Conservation (phyloP, 2,797 vertebrate genomes). For the Eulemur coronatus region DNA sequence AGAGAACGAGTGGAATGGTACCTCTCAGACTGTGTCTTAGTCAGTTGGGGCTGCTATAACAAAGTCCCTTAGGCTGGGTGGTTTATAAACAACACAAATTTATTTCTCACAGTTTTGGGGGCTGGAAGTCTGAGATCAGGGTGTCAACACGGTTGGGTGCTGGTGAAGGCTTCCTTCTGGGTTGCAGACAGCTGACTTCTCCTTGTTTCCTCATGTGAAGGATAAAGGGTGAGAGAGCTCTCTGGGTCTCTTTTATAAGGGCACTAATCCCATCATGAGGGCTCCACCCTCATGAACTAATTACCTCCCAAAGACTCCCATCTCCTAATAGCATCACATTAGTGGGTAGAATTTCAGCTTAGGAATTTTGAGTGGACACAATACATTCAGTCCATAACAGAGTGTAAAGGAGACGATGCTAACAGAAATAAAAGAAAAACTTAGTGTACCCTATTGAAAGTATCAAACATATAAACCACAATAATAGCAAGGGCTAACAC, state of each 20-base stretch:
- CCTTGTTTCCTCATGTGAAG: background rate
- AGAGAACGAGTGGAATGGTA: background rate
- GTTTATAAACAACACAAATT: background rate
- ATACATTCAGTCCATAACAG: background rate
- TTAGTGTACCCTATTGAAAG: background rate
- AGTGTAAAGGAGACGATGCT: background rate
- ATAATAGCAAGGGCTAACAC: background rate
- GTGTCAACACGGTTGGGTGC: background rate
- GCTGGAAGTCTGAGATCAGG: background rate
- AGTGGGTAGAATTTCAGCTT: background rate
- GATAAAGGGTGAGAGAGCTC: background rate
- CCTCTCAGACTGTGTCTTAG: background rate
- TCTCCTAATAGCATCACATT: background rate
- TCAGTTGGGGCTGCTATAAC: background rate
- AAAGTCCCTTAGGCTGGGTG: background rate
- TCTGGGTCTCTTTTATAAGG: background rate
- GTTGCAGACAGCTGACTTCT: background rate
- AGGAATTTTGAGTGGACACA: background rate
- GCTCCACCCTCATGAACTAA: background rate
- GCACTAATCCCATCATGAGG: background rate
- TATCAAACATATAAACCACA: background rate
- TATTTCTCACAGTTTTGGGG: background rate
- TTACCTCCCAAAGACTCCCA: background rate
- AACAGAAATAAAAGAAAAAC: constrained; percentile 3
- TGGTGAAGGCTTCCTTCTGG: background rate